A percentile compares a stretch with the other conserved stretches of the same genome.
Conservation (phyloP, 2,888 invertebrate genomes). For the Lepidocyrtinus sp. region DNA sequence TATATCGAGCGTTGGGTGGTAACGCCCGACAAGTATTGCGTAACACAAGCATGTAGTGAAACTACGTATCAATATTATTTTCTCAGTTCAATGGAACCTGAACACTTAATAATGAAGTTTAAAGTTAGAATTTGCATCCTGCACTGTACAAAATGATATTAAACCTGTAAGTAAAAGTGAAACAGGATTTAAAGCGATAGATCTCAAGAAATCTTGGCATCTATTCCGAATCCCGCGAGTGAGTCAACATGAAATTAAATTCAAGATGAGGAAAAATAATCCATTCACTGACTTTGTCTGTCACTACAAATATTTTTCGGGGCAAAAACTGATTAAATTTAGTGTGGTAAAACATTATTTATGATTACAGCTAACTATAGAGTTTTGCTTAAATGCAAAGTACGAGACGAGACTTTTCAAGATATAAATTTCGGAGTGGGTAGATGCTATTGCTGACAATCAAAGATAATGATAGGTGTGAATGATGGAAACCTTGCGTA, state of each 20-base stretch:
- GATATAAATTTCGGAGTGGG: no score
- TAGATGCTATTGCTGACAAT: no score
- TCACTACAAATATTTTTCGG: background rate
- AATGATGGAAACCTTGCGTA: background rate
- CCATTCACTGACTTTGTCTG: slow-evolving; percentile 37
- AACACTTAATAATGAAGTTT: background rate
- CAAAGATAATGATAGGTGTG: background rate
- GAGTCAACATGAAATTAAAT: slow-evolving; percentile 47
- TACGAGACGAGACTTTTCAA: no score
- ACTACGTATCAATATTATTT: background rate
- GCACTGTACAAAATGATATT: no score
- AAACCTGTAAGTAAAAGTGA: no score
- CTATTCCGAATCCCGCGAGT: slow-evolving; percentile 39
- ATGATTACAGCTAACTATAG: background rate
- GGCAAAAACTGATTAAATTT: background rate
- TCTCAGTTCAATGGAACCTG: background rate
- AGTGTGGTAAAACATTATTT: background rate
- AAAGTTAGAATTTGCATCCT: background rate
- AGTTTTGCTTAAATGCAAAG: no score
- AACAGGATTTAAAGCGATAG: no score
- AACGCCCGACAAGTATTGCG: background rate
- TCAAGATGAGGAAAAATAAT: slow-evolving; percentile 45
- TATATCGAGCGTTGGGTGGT: background rate
- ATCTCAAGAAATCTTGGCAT: slow-evolving; percentile 50
- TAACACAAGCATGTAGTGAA: slow-evolving; percentile 24